Conservation (phyloP, 2,888 invertebrate genomes). For the Xanthorhoe spadicearia region DNA sequence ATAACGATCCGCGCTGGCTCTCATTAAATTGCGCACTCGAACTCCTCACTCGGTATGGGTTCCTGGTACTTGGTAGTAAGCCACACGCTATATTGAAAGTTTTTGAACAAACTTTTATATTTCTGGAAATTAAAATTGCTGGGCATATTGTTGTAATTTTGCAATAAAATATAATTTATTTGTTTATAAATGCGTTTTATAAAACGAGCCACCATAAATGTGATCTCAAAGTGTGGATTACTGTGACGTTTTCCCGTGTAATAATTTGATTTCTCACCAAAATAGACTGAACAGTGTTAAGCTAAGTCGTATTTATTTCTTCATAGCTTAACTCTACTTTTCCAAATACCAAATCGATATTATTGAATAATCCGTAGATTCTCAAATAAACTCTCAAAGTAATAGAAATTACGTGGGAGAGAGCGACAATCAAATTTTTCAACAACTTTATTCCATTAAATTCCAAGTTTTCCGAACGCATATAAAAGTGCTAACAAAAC, state of each 20-base stretch:
- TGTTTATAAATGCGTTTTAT: too few relatives aligned
- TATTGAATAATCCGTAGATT: neutral
- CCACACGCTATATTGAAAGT: slow-evolving; percentile 34
- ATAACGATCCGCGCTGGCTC: slow-evolving; percentile 74
- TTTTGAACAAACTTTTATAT: neutral
- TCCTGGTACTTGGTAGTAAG: slow-evolving; percentile 53
- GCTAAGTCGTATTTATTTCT: too few relatives aligned
- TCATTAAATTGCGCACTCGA: slow-evolving; percentile 75
- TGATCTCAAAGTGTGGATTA: neutral
- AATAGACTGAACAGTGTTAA: neutral
- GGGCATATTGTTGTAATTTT: neutral
- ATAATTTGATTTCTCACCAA: neutral
- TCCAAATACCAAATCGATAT: neutral
- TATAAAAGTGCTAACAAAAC: slow-evolving; percentile 45
- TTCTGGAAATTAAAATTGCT: neutral
- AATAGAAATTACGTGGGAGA: slow-evolving; percentile 38
- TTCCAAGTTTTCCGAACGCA: slow-evolving; percentile 33
- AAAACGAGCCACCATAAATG: too few relatives aligned
- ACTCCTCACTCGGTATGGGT: slow-evolving; percentile 59
- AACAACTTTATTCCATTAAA: slow-evolving; percentile 45
- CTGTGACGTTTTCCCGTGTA: too few relatives aligned
- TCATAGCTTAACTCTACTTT: too few relatives aligned
- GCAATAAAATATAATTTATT: neutral
- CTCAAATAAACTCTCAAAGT: slow-evolving; percentile 2
- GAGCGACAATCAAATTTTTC: slow-evolving; percentile 37